phyloP scores from a whole-genome alignment of 2,888 invertebrate genomes.

The Sinohyriopsis cumingii region DNA sequence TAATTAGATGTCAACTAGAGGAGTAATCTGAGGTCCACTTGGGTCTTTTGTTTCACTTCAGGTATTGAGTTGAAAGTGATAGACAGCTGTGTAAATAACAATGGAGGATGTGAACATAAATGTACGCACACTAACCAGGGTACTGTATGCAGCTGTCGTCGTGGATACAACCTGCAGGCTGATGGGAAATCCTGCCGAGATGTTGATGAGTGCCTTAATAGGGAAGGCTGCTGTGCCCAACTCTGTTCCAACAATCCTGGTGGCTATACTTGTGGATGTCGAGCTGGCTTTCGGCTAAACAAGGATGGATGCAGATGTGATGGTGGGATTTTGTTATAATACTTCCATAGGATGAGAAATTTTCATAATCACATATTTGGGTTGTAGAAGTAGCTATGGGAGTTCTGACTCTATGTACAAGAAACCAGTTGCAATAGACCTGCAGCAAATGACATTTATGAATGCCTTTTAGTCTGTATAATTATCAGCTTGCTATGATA shows the following conservation, averaged over 20 bases:
- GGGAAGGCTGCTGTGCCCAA: slow-evolving; percentile 79
- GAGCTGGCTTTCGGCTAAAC: slow-evolving; percentile 61
- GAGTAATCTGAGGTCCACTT: not conserved
- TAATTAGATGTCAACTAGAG: slow-evolving; percentile 3
- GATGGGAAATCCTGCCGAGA: slow-evolving; percentile 68
- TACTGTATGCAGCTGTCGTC: slow-evolving; percentile 63
- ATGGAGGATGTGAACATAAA: slow-evolving; percentile 75
- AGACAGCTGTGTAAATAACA: slow-evolving; percentile 72
- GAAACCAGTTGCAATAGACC: too few relatives aligned
- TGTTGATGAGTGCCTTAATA: slow-evolving; percentile 75
- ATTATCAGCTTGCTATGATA: too few relatives aligned
- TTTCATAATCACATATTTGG: too few relatives aligned
- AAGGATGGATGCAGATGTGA: slow-evolving; percentile 61
- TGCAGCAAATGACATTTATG: too few relatives aligned
- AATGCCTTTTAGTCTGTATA: too few relatives aligned
- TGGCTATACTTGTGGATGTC: slow-evolving; percentile 67
- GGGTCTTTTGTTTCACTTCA: slow-evolving; percentile 17
- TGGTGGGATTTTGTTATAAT: slow-evolving; percentile 38
- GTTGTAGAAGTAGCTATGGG: too few relatives aligned
- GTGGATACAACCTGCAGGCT: slow-evolving; percentile 62
- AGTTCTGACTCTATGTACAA: too few relatives aligned
- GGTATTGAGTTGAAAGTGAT: slow-evolving; percentile 72
- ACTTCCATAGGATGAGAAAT: not conserved
- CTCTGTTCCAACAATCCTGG: slow-evolving; percentile 76
- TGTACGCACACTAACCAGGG: slow-evolving; percentile 70